phyloP scores from a whole-genome alignment of 2,113 vertebrate species.

The Epinephelus cyanopodus region DNA sequence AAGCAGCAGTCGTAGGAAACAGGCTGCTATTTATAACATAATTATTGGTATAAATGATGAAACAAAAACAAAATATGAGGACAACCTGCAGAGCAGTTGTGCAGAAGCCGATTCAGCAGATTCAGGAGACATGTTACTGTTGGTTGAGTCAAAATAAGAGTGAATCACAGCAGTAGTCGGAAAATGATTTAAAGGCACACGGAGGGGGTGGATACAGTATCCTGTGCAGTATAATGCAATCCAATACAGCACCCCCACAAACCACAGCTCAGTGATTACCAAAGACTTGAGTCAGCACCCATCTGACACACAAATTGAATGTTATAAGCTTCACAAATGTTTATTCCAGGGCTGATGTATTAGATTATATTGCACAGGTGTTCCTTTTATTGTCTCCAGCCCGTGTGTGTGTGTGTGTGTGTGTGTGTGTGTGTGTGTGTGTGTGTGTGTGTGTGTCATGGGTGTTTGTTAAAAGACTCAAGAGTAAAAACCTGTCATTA shows the following conservation, averaged over 20 bases:
- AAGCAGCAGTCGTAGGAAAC: not conserved
- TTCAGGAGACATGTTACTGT: not conserved
- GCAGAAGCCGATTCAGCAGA: slow-evolving; percentile 7
- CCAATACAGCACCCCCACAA: slow-evolving; percentile 24
- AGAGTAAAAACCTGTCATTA: slow-evolving; percentile 16
- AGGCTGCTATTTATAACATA: not conserved
- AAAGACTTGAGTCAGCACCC: slow-evolving; percentile 32
- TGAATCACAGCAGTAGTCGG: slow-evolving; percentile 22
- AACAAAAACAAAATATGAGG: not conserved
- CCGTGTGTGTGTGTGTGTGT: slow-evolving; percentile 4
- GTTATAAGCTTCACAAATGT: slow-evolving; percentile 1
- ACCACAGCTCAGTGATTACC: slow-evolving; percentile 45
- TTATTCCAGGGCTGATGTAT: not conserved
- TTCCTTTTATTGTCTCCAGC: slow-evolving; percentile 15
- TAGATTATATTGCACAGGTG: slow-evolving; percentile 25
- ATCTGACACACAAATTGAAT: slow-evolving; percentile 21
- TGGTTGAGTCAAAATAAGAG: slow-evolving; percentile 14
- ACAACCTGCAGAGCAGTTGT: too few relatives aligned
- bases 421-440: slow-evolving; percentile 18
- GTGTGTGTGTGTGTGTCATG: not conserved
- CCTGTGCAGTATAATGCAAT: slow-evolving; percentile 14
- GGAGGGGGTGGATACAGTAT: not conserved
- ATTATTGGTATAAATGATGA: not conserved
- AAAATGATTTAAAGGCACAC: slow-evolving; percentile 29
- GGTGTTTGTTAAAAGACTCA: slow-evolving; percentile 1